Evolutionary conservation across 2,888 invertebrate genomes (phyloP).

Genomic region (Drosophila longiperda): DNA sequence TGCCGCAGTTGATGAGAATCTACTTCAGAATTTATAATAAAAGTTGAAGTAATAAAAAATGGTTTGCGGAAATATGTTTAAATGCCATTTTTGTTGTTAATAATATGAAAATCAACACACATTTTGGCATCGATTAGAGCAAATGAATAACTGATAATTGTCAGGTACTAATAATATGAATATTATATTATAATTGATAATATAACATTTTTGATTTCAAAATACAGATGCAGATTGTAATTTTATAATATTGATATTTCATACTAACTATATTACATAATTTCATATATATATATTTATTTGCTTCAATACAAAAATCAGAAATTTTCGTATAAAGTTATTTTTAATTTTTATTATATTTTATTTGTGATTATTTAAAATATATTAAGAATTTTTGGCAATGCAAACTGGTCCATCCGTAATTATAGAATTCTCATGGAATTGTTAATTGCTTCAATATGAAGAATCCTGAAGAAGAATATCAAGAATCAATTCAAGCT

Average conservation of each 20-base stretch:
- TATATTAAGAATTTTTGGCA: neutral
- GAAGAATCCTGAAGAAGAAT: slow-evolving; percentile 26
- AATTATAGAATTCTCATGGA: slow-evolving; percentile 3
- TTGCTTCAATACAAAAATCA: too few species aligned
- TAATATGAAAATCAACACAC: neutral
- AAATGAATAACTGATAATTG: neutral
- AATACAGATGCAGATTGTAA: too few species aligned
- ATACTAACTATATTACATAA: too few species aligned
- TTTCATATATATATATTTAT: too few species aligned
- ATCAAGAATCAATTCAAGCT: neutral
- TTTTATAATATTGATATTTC: too few species aligned
- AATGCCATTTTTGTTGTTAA: neutral
- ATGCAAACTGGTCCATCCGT: neutral
- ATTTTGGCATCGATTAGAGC: neutral
- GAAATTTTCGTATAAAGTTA: too few species aligned
- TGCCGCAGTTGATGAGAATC: neutral
- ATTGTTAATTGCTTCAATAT: slow-evolving; percentile 38
- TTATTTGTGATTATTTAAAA: too few species aligned
- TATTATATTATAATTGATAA: too few species aligned
- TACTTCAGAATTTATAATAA: neutral
- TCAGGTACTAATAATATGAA: neutral
- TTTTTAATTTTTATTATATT: too few species aligned
- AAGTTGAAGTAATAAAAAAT: neutral
- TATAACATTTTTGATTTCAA: too few species aligned
- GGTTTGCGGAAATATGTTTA: neutral